Evolutionary conservation across 2,888 invertebrate species (phyloP), one percentile per base, ranked within the genome.

Genomic region (Lymantria dispar): DNA sequence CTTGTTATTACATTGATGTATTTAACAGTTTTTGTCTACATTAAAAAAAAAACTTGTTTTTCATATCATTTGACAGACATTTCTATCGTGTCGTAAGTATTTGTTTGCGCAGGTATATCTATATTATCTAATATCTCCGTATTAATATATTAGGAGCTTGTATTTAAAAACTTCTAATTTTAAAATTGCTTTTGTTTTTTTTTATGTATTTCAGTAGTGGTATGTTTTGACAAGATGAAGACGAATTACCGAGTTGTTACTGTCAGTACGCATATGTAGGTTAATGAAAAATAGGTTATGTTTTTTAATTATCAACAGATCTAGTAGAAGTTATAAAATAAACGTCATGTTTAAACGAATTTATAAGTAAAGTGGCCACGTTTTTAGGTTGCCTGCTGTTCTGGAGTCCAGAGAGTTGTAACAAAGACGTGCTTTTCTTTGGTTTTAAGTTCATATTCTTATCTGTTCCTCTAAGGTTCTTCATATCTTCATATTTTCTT

Each of bases 51-150:
- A 60, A 55, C 43, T 31, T 29, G 36, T 43, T 44, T 61, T 63
- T 47, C 37, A 22, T 54, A 43, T 33, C 45, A 42, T 40, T 39
- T 29, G 40, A 42, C 33, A 39, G 7, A 37, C 10, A 45, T 48
- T 49, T 45, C 56, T 58, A 49, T 58, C 47, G 52, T 56, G 43
- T 36, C 33, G 50, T 51, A 52, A 52, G 50, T 50, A 50, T 58
- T 53, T 43, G 7, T 50, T 38, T 45, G 29, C 22, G 37, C n/a
- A 38, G 7, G 38, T 12, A 11, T 36, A 11, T 8, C n/a, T 2
- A 38, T 7, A 1, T 38, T 12, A 12, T 12, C 11, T n/a, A n/a
- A 38, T n/a, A 38, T n/a, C n/a, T 38, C 11, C 38, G 8, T 38
- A 38, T 7, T 38, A 10, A 33, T 1, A 33, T 33, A 33, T 8